phyloP scores from a whole-genome alignment of 2,113 vertebrate species.

The Trematomus loennbergii region DNA sequence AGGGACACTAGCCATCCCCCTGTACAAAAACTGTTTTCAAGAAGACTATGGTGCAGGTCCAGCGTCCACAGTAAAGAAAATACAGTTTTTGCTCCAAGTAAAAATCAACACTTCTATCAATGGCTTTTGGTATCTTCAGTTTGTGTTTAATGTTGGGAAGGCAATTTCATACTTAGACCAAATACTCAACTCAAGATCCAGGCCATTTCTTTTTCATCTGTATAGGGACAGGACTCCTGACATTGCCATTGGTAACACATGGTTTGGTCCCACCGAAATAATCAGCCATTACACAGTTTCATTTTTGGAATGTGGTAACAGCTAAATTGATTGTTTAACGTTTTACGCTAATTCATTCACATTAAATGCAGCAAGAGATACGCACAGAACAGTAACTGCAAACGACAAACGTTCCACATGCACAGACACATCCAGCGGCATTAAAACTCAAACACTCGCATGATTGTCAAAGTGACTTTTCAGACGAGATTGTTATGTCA shows the following conservation, averaged over 20 bases:
- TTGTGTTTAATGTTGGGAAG: neutral
- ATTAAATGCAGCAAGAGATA: neutral
- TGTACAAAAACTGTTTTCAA: constrained; percentile 1
- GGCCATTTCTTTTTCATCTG: neutral
- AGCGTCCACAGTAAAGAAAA: neutral
- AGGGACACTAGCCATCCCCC: constrained; percentile 12
- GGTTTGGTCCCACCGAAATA: too few relatives aligned
- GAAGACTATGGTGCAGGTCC: neutral
- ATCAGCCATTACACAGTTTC: too few relatives aligned
- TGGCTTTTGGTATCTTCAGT: neutral
- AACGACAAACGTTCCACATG: neutral
- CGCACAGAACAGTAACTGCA: neutral
- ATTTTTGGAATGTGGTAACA: neutral
- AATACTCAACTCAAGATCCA: neutral
- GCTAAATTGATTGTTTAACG: too few relatives aligned
- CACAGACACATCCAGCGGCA: neutral
- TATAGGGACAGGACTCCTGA: too few relatives aligned
- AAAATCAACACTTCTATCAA: neutral
- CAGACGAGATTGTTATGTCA: neutral
- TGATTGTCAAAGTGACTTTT: neutral
- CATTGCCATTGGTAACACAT: too few relatives aligned
- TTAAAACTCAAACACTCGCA: too few relatives aligned
- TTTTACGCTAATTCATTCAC: neutral
- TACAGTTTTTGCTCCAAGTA: neutral
- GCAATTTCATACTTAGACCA: neutral